phyloP scores from a whole-genome alignment of 2,888 invertebrate species.

The Stenotaenia linearis region DNA sequence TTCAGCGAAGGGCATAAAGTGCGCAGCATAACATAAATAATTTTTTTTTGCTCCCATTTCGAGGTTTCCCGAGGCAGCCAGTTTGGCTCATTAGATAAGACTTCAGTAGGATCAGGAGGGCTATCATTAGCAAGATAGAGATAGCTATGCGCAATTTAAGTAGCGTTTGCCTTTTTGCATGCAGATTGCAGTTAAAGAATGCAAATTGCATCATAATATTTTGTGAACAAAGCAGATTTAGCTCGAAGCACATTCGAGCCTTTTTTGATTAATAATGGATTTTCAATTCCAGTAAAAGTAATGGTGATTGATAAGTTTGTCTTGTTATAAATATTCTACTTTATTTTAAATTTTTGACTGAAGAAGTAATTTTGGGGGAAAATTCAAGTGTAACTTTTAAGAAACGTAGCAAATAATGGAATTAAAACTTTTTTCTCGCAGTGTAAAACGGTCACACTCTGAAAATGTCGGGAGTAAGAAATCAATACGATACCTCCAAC shows the following conservation, averaged over 20 bases:
- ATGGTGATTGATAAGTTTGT: no score
- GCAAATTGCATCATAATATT: background rate
- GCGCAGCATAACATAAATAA: background rate
- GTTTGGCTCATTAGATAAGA: slow-evolving; percentile 16
- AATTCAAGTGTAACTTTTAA: no score
- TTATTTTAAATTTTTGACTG: no score
- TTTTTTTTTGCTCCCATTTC: background rate
- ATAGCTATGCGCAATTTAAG: background rate
- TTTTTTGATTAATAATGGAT: background rate
- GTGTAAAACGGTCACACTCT: background rate
- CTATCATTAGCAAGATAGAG: background rate
- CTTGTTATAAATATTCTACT: no score
- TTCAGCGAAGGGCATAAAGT: background rate
- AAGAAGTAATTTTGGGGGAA: no score
- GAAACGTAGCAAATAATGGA: no score
- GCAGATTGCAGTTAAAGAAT: background rate
- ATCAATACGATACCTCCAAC: background rate
- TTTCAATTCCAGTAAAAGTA: background rate
- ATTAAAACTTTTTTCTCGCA: background rate
- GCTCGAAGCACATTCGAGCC: background rate
- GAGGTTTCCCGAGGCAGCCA: background rate
- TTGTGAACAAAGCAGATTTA: background rate
- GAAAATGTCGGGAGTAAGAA: background rate
- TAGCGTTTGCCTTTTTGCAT: background rate
- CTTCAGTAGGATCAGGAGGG: background rate